A percentile compares a stretch with the other conserved stretches of the same genome.
phyloP scores from a whole-genome alignment of 2,113 vertebrate genomes.

The Holacanthus passer region DNA sequence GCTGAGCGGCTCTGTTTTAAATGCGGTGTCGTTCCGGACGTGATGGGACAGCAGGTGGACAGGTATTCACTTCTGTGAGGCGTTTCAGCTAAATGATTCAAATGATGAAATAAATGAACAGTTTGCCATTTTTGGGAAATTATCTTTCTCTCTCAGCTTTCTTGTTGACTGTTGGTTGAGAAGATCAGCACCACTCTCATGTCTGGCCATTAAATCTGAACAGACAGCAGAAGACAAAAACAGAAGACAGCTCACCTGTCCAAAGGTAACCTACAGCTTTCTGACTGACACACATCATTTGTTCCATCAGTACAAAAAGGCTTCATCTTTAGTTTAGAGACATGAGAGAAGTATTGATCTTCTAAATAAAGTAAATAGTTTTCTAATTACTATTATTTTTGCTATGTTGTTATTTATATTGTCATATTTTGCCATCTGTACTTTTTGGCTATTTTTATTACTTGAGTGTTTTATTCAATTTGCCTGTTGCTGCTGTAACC shows the following conservation, averaged over 20 bases:
- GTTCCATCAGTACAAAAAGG: too few species aligned
- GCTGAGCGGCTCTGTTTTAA: constrained; percentile 33
- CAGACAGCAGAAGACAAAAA: background rate
- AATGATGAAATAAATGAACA: background rate
- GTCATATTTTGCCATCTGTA: too few species aligned
- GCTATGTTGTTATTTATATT: too few species aligned
- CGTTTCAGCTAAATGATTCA: background rate
- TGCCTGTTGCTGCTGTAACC: too few species aligned
- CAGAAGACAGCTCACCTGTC: background rate
- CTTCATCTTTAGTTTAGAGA: too few species aligned
- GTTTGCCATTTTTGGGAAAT: background rate
- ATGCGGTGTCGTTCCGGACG: background rate
- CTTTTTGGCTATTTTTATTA: too few species aligned
- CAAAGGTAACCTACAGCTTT: background rate
- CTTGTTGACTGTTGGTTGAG: background rate
- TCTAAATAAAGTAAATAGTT: too few species aligned
- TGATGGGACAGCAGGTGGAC: background rate
- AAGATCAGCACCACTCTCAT: background rate
- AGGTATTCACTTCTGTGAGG: background rate
- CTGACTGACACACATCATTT: background rate
- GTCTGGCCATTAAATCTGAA: background rate
- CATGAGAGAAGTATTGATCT: too few species aligned
- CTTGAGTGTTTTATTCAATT: too few species aligned
- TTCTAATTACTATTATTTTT: too few species aligned
- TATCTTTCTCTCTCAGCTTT: too few species aligned